These are phyloP conservation scores for Leucophenga varia DNA, from an alignment of 1,140 invertebrate species.

Conservation along the genomic window DNA sequence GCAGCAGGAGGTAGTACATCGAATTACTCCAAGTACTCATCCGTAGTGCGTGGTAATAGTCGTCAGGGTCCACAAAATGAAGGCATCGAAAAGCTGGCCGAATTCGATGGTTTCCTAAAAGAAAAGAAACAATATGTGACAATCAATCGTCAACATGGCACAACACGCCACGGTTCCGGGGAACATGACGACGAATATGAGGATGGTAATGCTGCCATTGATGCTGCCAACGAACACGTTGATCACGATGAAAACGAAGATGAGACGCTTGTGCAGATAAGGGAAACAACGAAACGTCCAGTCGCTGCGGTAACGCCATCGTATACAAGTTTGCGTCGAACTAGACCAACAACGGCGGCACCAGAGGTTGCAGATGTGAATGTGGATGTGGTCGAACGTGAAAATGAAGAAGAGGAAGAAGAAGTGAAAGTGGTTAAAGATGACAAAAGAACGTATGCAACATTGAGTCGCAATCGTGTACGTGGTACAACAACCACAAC, in stretches of 20 bases:
- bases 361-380: constrained; percentile 32
- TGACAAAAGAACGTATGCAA: constrained; percentile 31
- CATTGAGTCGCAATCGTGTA: constrained; percentile 32
- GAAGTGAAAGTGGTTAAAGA: constrained; percentile 30
- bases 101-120: constrained; percentile 59
- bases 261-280: constrained; percentile 10
- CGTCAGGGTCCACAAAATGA: constrained; percentile 71
- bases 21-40: constrained; percentile 47
- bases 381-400: constrained; percentile 23
- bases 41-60: constrained; percentile 60
- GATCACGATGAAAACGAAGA: constrained; percentile 50
- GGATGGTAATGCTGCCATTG: constrained; percentile 39
- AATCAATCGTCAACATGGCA: constrained; percentile 58
- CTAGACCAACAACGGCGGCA: constrained; percentile 59
- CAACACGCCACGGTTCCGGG: constrained; percentile 18
- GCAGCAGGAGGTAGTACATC: constrained; percentile 1
- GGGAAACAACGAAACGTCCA: constrained; percentile 24
- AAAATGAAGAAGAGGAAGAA: constrained; percentile 38
- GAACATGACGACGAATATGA: constrained; percentile 52
- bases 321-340: constrained; percentile 69
- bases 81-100: constrained; percentile 62
- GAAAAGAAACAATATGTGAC: constrained; percentile 59
- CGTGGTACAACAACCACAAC: constrained; percentile 19
- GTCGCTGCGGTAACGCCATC: constrained; percentile 56
- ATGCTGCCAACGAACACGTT: constrained; percentile 27